Evolutionary conservation across 2,888 invertebrate genomes (phyloP).

Genomic region (Cryptocheilus praepositus): DNA sequence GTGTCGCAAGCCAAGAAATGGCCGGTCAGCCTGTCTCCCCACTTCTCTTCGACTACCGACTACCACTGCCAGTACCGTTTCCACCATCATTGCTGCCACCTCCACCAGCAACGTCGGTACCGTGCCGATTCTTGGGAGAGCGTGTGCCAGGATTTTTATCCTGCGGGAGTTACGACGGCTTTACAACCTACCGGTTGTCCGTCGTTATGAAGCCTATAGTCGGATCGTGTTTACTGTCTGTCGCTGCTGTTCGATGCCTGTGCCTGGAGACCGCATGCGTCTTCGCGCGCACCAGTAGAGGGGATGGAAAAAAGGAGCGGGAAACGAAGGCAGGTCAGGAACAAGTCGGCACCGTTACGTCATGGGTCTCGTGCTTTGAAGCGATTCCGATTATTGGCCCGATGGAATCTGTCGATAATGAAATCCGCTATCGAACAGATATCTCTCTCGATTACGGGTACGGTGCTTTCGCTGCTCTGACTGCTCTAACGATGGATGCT

Average conservation of each 20-base stretch:
- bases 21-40: constrained; percentile 33
- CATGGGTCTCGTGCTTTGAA: constrained; percentile 40
- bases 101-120: constrained; percentile 9
- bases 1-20: constrained; percentile 68
- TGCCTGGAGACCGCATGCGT: constrained; percentile 5
- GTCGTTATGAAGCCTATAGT: constrained; percentile 56
- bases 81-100: constrained; percentile 19
- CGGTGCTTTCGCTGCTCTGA: constrained; percentile 15
- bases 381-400: no score
- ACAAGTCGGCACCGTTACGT: constrained; percentile 44
- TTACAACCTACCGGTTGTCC: constrained; percentile 59
- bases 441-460: not conserved
- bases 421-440: not conserved
- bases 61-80: constrained; percentile 29
- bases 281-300: constrained; percentile 19
- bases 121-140: constrained; percentile 43
- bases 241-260: constrained; percentile 22
- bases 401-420: no score
- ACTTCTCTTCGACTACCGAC: not conserved
- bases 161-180: constrained; percentile 62
- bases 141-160: constrained; percentile 68
- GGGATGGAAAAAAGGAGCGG: constrained; percentile 37
- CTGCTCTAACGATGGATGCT: not conserved
- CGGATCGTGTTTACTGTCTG: constrained; percentile 44
- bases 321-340: constrained; percentile 56